Percentiles rank a stretch among this genome's conserved stretches.
These are phyloP conservation scores for Channa maculata DNA, from an alignment of 2,113 vertebrate genomes.

Conservation along the genomic window DNA sequence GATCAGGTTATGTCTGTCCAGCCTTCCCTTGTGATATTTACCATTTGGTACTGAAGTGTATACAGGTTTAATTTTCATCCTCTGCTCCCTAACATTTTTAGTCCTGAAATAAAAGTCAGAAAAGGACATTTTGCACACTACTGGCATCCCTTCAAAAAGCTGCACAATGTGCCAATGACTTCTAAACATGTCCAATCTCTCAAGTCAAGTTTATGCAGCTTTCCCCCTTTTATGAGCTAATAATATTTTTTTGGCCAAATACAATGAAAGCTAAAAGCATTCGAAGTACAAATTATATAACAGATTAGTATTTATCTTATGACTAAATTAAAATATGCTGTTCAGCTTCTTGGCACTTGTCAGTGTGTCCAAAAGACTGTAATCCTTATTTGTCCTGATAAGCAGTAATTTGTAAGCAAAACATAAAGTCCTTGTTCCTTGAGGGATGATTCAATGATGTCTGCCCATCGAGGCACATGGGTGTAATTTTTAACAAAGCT, in stretches of 20 bases:
- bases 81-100: neutral
- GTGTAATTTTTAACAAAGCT: constrained; percentile 15
- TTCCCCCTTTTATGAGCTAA: constrained; percentile 4
- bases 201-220: constrained; percentile 1
- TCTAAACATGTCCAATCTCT: constrained; percentile 2
- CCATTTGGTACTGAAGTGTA: neutral
- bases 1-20: neutral
- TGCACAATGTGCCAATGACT: neutral
- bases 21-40: neutral
- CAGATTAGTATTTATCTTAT: neutral
- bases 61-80: neutral
- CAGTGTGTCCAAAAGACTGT: neutral
- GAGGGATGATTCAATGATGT: constrained; percentile 25
- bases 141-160: constrained; percentile 22
- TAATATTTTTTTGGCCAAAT: constrained; percentile 3
- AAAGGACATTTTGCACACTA: constrained; percentile 35
- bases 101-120: constrained; percentile 29
- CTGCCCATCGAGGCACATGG: neutral
- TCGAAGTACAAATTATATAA: neutral
- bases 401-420: neutral
- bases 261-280: constrained; percentile 1
- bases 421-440: neutral
- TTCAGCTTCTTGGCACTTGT: neutral
- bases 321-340: neutral
- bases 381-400: neutral